phyloP scores from a whole-genome alignment of 92 coral and sea anemone genomes.

The Scolanthus callimorphus region DNA sequence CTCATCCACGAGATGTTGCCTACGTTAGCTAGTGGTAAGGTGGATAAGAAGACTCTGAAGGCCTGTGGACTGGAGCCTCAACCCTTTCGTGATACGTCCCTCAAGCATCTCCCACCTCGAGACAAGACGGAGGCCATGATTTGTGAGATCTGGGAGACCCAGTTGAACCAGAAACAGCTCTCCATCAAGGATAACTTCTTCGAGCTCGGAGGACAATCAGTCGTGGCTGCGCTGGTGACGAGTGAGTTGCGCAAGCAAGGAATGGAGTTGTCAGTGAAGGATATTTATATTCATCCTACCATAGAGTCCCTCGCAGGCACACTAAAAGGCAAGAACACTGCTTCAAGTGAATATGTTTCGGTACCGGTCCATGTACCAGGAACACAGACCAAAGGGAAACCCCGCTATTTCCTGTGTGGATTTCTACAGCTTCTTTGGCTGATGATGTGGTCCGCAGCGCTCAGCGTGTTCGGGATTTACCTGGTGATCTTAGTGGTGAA shows the following conservation, averaged over 20 bases:
- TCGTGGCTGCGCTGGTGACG: neutral
- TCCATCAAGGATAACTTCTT: constrained; percentile 1
- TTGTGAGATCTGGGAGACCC: neutral
- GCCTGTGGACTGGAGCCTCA: neutral
- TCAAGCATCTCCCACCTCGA: neutral
- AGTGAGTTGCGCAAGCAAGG: constrained; percentile 1
- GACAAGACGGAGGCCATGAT: neutral
- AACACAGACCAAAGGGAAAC: neutral
- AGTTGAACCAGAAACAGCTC: neutral
- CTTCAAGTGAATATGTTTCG: neutral
- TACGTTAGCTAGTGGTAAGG: constrained; percentile 3
- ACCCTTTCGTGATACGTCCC: neutral
- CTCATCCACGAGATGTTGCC: constrained; percentile 5
- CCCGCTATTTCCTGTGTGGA: neutral
- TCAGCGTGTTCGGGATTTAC: neutral
- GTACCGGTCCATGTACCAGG: neutral
- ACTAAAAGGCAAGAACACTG: neutral
- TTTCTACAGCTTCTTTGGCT: neutral
- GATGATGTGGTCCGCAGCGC: neutral
- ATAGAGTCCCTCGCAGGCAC: neutral
- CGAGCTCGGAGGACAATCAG: constrained; percentile 3
- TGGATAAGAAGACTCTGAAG: neutral
- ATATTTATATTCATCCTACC: constrained; percentile 1
- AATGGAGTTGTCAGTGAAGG: neutral
- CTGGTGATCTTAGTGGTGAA: neutral